Conservation (phyloP, 2,888 invertebrate species). For the Phyllotreta striolata region DNA sequence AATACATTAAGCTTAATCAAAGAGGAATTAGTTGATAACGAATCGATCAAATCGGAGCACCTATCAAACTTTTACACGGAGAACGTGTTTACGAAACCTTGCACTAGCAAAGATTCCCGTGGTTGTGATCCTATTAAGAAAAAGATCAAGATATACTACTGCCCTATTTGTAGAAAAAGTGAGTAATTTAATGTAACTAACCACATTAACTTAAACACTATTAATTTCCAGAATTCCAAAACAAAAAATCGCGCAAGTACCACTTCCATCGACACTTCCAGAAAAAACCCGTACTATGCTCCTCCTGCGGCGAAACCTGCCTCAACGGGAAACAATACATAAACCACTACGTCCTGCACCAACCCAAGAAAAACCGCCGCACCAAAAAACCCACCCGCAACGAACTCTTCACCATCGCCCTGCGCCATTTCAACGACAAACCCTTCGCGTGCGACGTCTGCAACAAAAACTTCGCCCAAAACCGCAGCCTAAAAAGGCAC, state of each 20-base stretch:
- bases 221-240: slow-evolving; percentile 9
- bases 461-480: neutral
- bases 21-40: too few relatives aligned
- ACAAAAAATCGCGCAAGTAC: neutral
- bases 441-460: slow-evolving; percentile 17
- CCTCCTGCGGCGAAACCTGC: slow-evolving; percentile 5
- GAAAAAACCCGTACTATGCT: neutral
- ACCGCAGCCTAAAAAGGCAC: slow-evolving; percentile 5
- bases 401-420: neutral
- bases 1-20: too few relatives aligned
- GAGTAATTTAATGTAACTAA: slow-evolving; percentile 1
- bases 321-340: neutral
- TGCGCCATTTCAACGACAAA: slow-evolving; percentile 3
- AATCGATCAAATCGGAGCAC: too few relatives aligned
- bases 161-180: slow-evolving; percentile 20
- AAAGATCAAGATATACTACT: slow-evolving; percentile 14
- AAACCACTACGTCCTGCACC: slow-evolving; percentile 11
- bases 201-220: neutral
- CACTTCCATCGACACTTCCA: slow-evolving; percentile 14
- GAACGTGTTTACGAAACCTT: too few relatives aligned
- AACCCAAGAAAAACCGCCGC: slow-evolving; percentile 2
- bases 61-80: too few relatives aligned
- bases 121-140: neutral
- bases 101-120: neutral
- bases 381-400: slow-evolving; percentile 5